A percentile compares a stretch with the other conserved stretches of the same genome.
These are phyloP conservation scores for Athalia rosae DNA, from an alignment of 2,888 invertebrate species.

Conservation along the genomic window DNA sequence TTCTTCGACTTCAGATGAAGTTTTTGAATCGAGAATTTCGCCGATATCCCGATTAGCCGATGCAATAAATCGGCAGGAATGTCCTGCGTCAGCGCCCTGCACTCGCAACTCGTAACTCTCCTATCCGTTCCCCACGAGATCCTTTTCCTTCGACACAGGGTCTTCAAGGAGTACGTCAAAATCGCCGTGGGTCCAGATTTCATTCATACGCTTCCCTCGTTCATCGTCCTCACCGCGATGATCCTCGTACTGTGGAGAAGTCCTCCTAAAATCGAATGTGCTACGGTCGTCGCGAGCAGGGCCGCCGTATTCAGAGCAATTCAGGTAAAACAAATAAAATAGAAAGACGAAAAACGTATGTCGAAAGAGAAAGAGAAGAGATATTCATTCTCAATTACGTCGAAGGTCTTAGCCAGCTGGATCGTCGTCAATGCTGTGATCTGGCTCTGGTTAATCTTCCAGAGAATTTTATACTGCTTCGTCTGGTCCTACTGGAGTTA, in stretches of 20 bases:
- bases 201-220: slow-evolving; percentile 66
- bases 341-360: background rate
- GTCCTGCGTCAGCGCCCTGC: slow-evolving; percentile 63
- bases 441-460: slow-evolving; percentile 67
- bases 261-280: slow-evolving; percentile 56
- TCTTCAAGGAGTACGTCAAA: slow-evolving; percentile 66
- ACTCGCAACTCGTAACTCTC: slow-evolving; percentile 62
- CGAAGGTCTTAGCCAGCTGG: slow-evolving; percentile 63
- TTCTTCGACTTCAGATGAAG: too few relatives aligned
- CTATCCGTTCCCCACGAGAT: slow-evolving; percentile 63
- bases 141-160: slow-evolving; percentile 62
- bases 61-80: slow-evolving; percentile 53
- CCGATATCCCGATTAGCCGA: background rate
- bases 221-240: slow-evolving; percentile 61
- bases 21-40: too few relatives aligned
- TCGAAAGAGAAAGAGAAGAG: too few relatives aligned
- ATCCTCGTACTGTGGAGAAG: slow-evolving; percentile 61
- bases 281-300: slow-evolving; percentile 46
- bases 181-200: slow-evolving; percentile 67
- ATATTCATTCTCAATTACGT: slow-evolving; percentile 13
- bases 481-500: slow-evolving; percentile 66
- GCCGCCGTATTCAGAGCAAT: slow-evolving; percentile 52
- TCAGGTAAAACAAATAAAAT: slow-evolving; percentile 56
- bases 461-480: slow-evolving; percentile 66
- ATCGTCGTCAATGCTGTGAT: slow-evolving; percentile 58